These are phyloP conservation scores for Homarus gammarus DNA, from an alignment of 2,888 invertebrate genomes.

Conservation along the genomic window DNA sequence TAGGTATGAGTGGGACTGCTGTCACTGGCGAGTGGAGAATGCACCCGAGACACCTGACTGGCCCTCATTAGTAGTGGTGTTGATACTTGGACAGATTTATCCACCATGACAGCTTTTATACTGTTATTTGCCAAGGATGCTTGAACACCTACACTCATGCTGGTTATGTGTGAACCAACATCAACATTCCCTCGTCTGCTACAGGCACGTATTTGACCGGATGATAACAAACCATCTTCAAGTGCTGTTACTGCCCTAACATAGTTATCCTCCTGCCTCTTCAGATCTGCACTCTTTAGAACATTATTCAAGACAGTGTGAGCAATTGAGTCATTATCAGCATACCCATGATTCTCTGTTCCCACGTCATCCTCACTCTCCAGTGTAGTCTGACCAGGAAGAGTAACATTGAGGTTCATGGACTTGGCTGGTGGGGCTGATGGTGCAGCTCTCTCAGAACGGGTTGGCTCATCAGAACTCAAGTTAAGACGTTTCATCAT, in stretches of 20 bases:
- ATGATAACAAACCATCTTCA: conserved; percentile 20
- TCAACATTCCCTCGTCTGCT: conserved; percentile 28
- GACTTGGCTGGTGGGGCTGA: conserved; percentile 49
- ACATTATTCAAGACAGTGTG: conserved; percentile 64
- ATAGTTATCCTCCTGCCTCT: conserved; percentile 38
- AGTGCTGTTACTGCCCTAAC: conserved; percentile 17
- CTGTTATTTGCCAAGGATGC: conserved; percentile 49
- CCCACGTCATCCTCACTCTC: conserved; percentile 65
- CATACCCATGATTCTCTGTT: conserved; percentile 42
- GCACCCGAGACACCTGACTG: conserved; percentile 15
- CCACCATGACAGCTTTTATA: conserved; percentile 39
- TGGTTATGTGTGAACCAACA: conserved; percentile 14
- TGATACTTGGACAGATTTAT: conserved; percentile 71
- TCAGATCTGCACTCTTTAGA: conserved; percentile 57
- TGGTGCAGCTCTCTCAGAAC: conserved; percentile 49
- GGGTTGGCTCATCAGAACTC: conserved; percentile 67
- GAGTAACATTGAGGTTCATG: conserved; percentile 42
- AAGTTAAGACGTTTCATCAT: conserved; percentile 75
- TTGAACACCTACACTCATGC: conserved; percentile 68
- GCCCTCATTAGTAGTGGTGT: conserved; percentile 56
- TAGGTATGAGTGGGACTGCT: conserved; percentile 13
- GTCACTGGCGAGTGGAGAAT: conserved; percentile 29
- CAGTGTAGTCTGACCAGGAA: conserved; percentile 61
- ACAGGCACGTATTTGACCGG: conserved; percentile 12
- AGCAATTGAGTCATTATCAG: conserved; percentile 40